A percentile compares a stretch with the other conserved stretches of the same genome.
These are phyloP conservation scores for Thereva nobilitata DNA, from an alignment of 2,888 invertebrate genomes.

Conservation along the genomic window DNA sequence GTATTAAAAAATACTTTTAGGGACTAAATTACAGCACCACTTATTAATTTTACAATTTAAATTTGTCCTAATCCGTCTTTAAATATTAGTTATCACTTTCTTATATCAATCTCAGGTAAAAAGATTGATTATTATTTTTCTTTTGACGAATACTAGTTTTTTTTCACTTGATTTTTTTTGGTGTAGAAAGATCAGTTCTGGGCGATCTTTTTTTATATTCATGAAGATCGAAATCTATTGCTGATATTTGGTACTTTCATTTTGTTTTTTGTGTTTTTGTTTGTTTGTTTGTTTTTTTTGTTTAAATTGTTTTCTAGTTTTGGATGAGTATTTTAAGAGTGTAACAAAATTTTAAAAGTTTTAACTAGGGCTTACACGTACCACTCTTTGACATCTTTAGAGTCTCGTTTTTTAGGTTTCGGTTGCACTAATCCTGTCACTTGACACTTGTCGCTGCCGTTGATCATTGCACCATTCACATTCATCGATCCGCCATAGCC, in stretches of 20 bases:
- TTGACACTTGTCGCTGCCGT: conserved; percentile 57
- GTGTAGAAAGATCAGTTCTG: too few relatives aligned
- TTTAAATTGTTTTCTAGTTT: too few relatives aligned
- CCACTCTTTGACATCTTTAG: conserved; percentile 95
- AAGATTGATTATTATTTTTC: neutral
- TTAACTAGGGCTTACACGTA: conserved; percentile 71
- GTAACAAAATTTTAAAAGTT: conserved; percentile 1
- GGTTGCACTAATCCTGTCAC: conserved; percentile 58
- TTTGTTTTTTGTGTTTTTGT: neutral
- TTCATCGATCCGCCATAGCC: conserved; percentile 44
- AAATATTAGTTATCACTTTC: conserved; percentile 24
- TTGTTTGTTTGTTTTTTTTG: too few relatives aligned
- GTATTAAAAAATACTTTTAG: conserved; percentile 39
- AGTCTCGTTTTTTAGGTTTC: conserved; percentile 71
- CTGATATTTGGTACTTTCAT: neutral
- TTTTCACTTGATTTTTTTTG: conserved; percentile 14
- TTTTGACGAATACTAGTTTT: conserved; percentile 8
- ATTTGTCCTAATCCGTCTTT: conserved; percentile 31
- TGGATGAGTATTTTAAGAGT: conserved; percentile 3
- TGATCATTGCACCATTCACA: conserved; percentile 47
- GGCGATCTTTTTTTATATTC: too few relatives aligned
- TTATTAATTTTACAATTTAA: conserved; percentile 31
- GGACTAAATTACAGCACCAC: conserved; percentile 42
- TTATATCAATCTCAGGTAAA: conserved; percentile 18
- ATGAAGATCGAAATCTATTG: neutral